Conservation (phyloP, 2,888 invertebrate genomes). For the Augochlorella aurata region DNA sequence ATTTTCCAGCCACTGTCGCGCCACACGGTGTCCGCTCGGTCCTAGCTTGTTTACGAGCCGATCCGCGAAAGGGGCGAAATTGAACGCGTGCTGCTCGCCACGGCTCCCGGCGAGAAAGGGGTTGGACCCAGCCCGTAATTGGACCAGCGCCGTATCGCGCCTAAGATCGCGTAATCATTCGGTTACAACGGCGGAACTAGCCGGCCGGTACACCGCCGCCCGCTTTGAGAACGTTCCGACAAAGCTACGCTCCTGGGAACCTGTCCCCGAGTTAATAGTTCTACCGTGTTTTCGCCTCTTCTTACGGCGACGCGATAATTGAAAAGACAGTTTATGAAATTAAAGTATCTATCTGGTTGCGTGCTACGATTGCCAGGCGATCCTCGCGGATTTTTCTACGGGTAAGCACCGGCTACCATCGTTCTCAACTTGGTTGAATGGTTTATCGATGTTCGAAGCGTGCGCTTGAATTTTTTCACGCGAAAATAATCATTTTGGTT, state of each 20-base stretch:
- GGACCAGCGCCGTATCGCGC: not conserved
- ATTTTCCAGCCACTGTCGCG: constrained; percentile 21
- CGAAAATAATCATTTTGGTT: too few species aligned
- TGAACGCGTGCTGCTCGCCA: not conserved
- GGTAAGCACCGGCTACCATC: too few species aligned
- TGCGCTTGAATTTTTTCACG: too few species aligned
- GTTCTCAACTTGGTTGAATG: too few species aligned
- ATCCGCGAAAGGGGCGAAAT: not conserved
- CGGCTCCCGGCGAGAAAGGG: not conserved
- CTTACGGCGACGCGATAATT: not conserved
- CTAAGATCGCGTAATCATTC: not conserved
- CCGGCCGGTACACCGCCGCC: not conserved
- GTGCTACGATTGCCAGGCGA: not conserved
- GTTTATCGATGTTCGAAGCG: too few species aligned
- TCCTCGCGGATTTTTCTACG: too few species aligned
- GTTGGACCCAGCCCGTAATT: not conserved
- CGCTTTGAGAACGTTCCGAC: not conserved
- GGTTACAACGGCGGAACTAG: not conserved
- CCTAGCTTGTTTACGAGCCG: constrained; percentile 22
- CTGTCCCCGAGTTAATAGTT: not conserved
- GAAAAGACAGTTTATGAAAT: not conserved
- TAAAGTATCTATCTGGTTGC: not conserved
- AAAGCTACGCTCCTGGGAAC: not conserved
- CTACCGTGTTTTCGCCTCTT: not conserved
- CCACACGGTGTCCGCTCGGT: constrained; percentile 1